Base-by-base conservation (phyloP, 2,888 invertebrate species). In the Subacronicta megacephala region DNA sequence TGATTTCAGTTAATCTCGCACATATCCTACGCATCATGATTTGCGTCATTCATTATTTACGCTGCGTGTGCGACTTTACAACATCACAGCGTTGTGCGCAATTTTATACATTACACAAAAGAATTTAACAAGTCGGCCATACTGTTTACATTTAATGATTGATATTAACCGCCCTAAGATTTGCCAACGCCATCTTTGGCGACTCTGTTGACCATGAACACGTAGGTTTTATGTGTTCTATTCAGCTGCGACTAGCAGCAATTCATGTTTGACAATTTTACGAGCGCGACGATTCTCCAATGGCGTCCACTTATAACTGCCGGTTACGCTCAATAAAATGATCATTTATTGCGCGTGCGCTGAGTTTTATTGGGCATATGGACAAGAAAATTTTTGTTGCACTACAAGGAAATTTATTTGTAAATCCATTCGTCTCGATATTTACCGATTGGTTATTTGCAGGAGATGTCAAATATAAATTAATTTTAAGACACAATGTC, bases 291-390 rank as follows among this genome's bases (percentile, higher is more conserved):
- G 71, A 83, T 79, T 78, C 75, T 66, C 72, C 76, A 78, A 74
- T 78, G 75, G 74, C 62, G 73, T 73, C 71, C 62, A 71, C 65
- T 68, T 66, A 69, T 78, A 80, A 76, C 77, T 73, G 78, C 65
- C 67, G 68, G 81, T 77, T 79, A 81, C 82, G 84, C 78, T 82
- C 80, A 81, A 82, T 84, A 83, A 85, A 83, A 81, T 75, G 61
- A 77, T 78, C 77, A 75, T 78, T 78, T 75, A 77, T 78, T 77
- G 68, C 69, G 38, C 46, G 44, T 57, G 64, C 58, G 55, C 62
- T 45, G 49, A 38, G 65, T 72, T 63, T 68, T 77, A 74, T 71
- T 65, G 47, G 61, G 43, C 31, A 60, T 45, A 60, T 55, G 54
- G 47, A 63, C 64, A 75, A 31, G 31, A 58, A 61, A 52, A 64